phyloP scores from a whole-genome alignment of 2,797 vertebrate species.

The Falco novaeseelandiae region DNA sequence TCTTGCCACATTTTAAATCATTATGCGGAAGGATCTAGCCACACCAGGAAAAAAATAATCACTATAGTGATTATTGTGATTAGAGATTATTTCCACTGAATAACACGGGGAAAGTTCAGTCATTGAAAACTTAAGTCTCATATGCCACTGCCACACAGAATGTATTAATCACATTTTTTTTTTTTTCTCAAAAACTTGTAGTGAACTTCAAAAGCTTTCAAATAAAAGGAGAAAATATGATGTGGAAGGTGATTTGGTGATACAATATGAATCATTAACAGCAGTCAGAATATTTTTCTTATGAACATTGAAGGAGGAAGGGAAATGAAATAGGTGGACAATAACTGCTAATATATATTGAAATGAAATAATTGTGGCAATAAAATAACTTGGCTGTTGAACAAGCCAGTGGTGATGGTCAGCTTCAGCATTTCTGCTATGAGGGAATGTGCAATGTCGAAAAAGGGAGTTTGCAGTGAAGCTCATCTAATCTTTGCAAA shows the following conservation, averaged over 20 bases:
- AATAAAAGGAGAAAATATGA: neutral
- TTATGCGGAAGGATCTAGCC: neutral
- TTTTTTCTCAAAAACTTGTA: neutral
- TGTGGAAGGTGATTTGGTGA: neutral
- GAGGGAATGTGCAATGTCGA: neutral
- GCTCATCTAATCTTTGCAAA: neutral
- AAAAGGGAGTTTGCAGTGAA: neutral
- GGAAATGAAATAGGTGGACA: neutral
- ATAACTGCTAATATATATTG: neutral
- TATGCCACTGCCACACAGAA: rapidly evolving
- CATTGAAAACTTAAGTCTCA: neutral
- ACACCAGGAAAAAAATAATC: neutral
- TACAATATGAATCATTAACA: neutral
- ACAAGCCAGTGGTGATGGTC: neutral
- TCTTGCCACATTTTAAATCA: neutral
- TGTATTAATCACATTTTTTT: neutral
- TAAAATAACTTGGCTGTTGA: neutral
- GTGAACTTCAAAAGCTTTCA: neutral
- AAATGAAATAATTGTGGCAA: neutral
- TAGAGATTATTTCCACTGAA: neutral
- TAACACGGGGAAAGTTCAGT: neutral
- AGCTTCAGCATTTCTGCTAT: neutral
- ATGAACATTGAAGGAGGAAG: neutral
- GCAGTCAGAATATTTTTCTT: neutral
- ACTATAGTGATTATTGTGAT: neutral